Evolutionary conservation across 2,113 vertebrate genomes (phyloP), one percentile per base, ranked within the genome.

Genomic region (Gymnarchus niloticus): DNA sequence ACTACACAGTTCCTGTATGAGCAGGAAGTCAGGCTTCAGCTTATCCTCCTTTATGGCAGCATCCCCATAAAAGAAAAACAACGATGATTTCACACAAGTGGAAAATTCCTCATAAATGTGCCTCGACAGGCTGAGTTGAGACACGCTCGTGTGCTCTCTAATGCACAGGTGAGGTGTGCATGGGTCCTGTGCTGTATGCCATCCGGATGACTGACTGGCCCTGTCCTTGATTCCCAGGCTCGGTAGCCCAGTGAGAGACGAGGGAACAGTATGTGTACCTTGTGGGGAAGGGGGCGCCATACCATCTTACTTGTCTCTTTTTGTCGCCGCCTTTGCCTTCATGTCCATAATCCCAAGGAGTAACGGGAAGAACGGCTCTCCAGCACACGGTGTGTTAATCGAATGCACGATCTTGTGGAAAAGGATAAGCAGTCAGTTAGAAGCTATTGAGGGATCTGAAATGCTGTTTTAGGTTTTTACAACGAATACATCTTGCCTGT

Each of bases 101-200:
- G 91, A 91, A 91, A 89, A 90, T 86, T 10, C 88, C 87, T 87
- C 69, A 87, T 88, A 92, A 92, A 87, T 92, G 87, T 83, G 28
- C 84, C 57, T 69, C 84, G 87, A 84, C 19, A 41, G 2, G 33
- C 37, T 3, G 52, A 1, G 23, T 56, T 33, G 81, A 88, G 88
- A 88, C 85, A 85, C 84, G 81, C 73, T 41, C 82, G 80, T 80
- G 52, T 37, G 28, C 19, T 3, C 8, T 8, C 2, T 23, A 56
- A 5, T 28, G 14, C 12, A 6, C 49, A 4, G 10, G 80, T 8
- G 28, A 17, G 65, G 5, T 19, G 33, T 33, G 25, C 14, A 2
- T 17, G 65, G 61, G 83, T 33, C 21, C 41, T 56, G 21, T 7
- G 37, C 23, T 14, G 6, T 28, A 3, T 44, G 54, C 19, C 44